Base-by-base conservation (phyloP, 2,797 vertebrate species). In the Simalia tracyae region DNA sequence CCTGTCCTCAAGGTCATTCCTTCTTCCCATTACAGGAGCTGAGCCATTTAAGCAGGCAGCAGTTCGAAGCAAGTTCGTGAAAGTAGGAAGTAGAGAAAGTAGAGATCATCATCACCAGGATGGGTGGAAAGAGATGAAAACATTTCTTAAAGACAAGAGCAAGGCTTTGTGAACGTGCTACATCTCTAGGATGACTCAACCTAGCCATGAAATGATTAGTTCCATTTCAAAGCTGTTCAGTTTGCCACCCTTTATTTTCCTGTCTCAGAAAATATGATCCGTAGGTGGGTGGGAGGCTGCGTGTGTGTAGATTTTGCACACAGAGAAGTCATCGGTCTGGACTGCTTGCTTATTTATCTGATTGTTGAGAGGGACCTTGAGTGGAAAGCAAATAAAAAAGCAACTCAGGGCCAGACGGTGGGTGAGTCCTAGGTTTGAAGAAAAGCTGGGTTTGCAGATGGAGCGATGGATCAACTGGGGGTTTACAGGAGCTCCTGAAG, bases 181-280 rank as follows among this genome's bases (percentile, higher is more conserved):
- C 98, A 99, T 99, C 99, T 99, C 99, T 99, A 99, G 98, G 99
- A 99, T 99, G 98, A 99, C 99, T 98, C 98, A 98, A 99, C 99
- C 98, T 98, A 99, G 99, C 98, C 98, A 98, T 99, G 98, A 98
- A 99, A 99, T 99, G 98, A 99, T 99, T 99, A 98, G 99, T 99
- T 99, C 99, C 99, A 99, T 99, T 99, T 99, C 99, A 98, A 98
- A 99, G 98, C 98, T 99, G 99, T 99, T 99, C 99, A 98, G 98
- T 99, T 99, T 99, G 97, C 98, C 97, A 98, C 97, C 98, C 46
- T 54, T 28, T 98, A 98, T 98, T 99, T 98, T 98, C 98, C 98
- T 99, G 98, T 98, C 97, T 97, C 98, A 98, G 97, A 98, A 98
- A 66, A 54, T 8, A 95, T 93, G 63, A 68, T 93, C 88, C 93